phyloP scores from a whole-genome alignment of 2,888 invertebrate genomes.

The Ashinkailepas kermadecensis region DNA sequence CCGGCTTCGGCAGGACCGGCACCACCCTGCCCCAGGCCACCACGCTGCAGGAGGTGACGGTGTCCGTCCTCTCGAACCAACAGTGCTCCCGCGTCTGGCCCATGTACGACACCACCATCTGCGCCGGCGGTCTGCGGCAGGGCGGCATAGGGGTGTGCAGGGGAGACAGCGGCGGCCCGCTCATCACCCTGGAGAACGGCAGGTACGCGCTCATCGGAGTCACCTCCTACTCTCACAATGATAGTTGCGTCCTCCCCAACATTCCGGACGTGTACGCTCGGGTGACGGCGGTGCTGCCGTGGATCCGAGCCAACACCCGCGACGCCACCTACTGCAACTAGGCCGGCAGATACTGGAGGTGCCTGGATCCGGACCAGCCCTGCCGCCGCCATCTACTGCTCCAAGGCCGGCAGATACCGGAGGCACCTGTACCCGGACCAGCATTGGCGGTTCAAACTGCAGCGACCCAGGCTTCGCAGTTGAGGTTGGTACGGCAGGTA shows the following conservation, averaged over 20 bases:
- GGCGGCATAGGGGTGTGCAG: constrained; percentile 4
- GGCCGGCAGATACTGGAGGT: no score
- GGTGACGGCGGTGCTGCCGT: background rate
- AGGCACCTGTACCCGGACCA: no score
- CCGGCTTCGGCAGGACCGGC: background rate
- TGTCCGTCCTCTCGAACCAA: background rate
- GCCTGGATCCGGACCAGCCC: no score
- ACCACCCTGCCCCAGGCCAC: background rate
- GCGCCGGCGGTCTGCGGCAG: background rate
- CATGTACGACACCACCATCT: background rate
- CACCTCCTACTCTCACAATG: background rate
- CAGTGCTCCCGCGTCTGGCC: background rate
- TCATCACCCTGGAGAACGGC: constrained; percentile 23
- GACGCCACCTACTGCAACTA: no score
- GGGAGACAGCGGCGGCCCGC: constrained; percentile 21
- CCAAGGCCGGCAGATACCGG: no score
- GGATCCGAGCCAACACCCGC: background rate
- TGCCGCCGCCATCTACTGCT: no score
- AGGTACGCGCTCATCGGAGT: constrained; percentile 9
- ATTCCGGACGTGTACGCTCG: constrained; percentile 18
- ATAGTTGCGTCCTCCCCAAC: background rate
- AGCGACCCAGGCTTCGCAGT: no score
- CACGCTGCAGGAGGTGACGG: background rate
- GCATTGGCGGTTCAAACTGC: no score
- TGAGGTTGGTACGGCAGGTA: no score